Base-by-base conservation (phyloP, 2,797 vertebrate genomes). In the Amblyraja radiata region DNA sequence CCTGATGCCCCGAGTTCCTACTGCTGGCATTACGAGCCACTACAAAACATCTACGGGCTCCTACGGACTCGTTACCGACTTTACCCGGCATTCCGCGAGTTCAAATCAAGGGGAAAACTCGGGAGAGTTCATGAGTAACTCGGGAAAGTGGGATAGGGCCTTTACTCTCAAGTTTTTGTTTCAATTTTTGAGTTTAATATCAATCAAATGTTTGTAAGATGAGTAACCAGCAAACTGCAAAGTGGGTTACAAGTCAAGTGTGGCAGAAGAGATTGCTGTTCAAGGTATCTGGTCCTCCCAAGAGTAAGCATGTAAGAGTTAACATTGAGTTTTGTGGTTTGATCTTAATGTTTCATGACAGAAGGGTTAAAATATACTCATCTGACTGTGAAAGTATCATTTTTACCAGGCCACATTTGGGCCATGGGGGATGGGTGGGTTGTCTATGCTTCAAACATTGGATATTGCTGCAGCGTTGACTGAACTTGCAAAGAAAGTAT, bases 121-220 rank as follows among this genome's bases (percentile, higher is more conserved):
- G 46, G 46, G 46, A 54, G 46, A 54, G 46, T 54, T 54, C 0
- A 46, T 54, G 46, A 54, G 46, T 54, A 54, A 54, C 46, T 54
- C 46, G 46, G 46, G 46, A 54, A 54, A 54, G 46, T 6, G 46
- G 5, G 46, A 6, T 0, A 54, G 46, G 46, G 46, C 46, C 46
- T 54, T 54, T 54, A 65, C 8, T 21, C 14, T 68, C n/a, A 65
- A 2, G 28, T 32, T 86, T 63, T 86, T 32, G 3, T 88, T 88
- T 68, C 16, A 36, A 68, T 3, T 88, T 88, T 88, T 68, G n/a
- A 68, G 32, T 63, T 88, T 88, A 88, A 63, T 88, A 68, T 88
- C 63, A 88, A 36, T 68, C n/a, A 18, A 68, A n/a, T 54, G 32
- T 4, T 68, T 63, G 11, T 32, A 32, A 88, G 61, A 88, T 68